Conservation (phyloP, 2,113 vertebrate species). For the Theristicus caerulescens region DNA sequence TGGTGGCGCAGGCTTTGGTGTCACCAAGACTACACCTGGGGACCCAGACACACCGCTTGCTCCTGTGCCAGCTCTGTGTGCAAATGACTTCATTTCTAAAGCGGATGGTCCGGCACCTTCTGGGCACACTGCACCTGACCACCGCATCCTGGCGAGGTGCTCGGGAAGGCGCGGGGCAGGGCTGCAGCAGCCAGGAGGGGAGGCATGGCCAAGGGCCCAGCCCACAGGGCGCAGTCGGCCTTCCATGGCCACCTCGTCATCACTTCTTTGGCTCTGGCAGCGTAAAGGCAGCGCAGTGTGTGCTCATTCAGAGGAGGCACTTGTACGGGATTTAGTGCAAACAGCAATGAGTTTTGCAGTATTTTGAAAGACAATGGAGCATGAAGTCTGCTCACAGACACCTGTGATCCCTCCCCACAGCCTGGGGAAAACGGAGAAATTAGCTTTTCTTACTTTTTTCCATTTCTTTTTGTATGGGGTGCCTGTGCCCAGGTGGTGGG, state of each 20-base stretch:
- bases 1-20: not conserved
- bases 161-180: rapidly evolving
- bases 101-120: rapidly evolving
- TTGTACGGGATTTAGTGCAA: not conserved
- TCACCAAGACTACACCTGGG: not conserved
- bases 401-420: not conserved
- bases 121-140: not conserved
- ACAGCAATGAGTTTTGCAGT: not conserved
- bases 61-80: not conserved
- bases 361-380: rapidly evolving
- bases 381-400: not conserved
- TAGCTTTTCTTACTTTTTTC: not conserved
- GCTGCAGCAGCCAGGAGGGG: not conserved
- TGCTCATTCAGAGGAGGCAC: too few species aligned
- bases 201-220: not conserved
- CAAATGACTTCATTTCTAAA: not conserved
- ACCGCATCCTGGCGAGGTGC: too few species aligned
- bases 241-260: rapidly evolving
- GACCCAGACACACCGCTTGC: rapidly evolving
- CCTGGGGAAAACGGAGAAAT: not conserved
- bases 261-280: not conserved
- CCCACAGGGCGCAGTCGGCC: too few species aligned
- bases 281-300: rapidly evolving
- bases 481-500: rapidly evolving
- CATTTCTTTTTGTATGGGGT: rapidly evolving